A percentile compares a stretch with the other conserved stretches of the same genome.
These are phyloP conservation scores for Lerista edwardsae DNA, from an alignment of 2,797 vertebrate species.

Conservation along the genomic window DNA sequence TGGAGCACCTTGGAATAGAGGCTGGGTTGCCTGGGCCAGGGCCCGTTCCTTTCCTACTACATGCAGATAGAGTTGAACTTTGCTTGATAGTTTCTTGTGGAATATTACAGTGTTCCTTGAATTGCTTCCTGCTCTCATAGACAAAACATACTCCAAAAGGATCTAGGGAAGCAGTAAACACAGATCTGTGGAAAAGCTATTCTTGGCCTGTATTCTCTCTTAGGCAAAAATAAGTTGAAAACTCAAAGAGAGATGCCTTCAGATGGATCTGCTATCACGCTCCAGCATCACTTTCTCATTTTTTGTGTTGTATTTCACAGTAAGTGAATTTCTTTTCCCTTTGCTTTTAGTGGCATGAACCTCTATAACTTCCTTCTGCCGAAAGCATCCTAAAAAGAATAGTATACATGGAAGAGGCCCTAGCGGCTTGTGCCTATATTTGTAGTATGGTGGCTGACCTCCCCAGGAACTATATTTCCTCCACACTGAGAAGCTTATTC, in stretches of 20 bases:
- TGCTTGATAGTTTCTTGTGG: not conserved
- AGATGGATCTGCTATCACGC: not conserved
- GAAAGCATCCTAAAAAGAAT: not conserved
- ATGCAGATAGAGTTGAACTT: not conserved
- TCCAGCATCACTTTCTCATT: not conserved
- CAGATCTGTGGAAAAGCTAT: not conserved
- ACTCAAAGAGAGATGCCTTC: not conserved
- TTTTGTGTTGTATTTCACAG: not conserved
- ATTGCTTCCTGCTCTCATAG: not conserved
- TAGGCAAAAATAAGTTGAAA: not conserved
- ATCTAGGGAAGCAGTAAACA: conserved; percentile 7
- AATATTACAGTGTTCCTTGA: not conserved
- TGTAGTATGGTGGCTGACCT: not conserved
- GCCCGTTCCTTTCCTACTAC: too few relatives aligned
- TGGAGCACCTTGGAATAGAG: too few relatives aligned
- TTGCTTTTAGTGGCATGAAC: not conserved
- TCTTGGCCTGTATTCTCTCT: not conserved
- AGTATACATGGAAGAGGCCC: not conserved
- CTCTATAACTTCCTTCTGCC: not conserved
- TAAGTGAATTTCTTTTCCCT: not conserved
- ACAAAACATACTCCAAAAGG: not conserved
- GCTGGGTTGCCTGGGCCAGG: too few relatives aligned
- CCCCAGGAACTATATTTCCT: not conserved
- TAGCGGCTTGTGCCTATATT: not conserved
- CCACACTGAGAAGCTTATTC: not conserved